Evolutionary conservation across 1,140 invertebrate genomes (phyloP).

Genomic region (Ephestia elutella): DNA sequence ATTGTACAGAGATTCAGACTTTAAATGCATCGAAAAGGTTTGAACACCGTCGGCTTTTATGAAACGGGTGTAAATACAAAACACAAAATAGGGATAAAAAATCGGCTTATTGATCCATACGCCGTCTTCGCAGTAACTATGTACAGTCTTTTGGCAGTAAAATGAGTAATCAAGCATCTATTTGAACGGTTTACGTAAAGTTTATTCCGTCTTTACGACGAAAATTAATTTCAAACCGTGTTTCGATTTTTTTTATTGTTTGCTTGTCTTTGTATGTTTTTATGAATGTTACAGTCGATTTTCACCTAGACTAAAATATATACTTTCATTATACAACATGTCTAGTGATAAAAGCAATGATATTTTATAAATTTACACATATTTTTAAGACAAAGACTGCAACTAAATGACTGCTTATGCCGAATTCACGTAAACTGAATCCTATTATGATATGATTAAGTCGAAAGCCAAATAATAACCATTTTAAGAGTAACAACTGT

Average conservation of each 20-base stretch:
- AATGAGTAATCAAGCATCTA: neutral
- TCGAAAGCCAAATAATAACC: constrained; percentile 2
- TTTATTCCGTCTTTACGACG: no score
- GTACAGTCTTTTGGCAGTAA: neutral
- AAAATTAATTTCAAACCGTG: no score
- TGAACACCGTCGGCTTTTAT: constrained; percentile 19
- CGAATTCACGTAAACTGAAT: neutral
- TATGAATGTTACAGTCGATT: no score
- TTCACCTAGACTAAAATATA: no score
- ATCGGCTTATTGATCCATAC: neutral
- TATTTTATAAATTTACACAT: no score
- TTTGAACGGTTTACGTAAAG: no score
- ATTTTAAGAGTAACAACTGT: neutral
- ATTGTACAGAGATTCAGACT: constrained; percentile 29
- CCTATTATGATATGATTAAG: neutral
- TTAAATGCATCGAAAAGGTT: constrained; percentile 31
- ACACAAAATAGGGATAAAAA: neutral
- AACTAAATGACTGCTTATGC: neutral
- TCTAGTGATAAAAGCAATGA: neutral
- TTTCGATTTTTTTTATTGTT: no score
- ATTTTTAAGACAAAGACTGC: neutral
- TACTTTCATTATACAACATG: neutral
- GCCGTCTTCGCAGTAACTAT: neutral
- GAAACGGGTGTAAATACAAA: neutral
- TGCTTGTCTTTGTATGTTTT: no score